These are phyloP conservation scores for Pelecanoides urinatrix DNA, from an alignment of 2,113 vertebrate genomes.

Conservation along the genomic window DNA sequence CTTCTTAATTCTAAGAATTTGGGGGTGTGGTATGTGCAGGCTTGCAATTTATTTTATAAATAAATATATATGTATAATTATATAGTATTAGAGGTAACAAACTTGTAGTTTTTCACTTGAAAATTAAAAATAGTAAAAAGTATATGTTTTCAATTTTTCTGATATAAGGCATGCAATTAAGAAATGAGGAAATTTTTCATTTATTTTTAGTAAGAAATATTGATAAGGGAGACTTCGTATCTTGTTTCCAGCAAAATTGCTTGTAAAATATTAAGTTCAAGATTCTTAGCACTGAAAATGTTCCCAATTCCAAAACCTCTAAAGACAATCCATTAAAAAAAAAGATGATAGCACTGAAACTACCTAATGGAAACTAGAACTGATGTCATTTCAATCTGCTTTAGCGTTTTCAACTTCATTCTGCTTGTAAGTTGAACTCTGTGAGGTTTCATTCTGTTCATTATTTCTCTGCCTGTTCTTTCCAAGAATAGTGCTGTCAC, in stretches of 20 bases:
- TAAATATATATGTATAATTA: neutral
- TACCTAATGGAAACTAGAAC: neutral
- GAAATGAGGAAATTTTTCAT: neutral
- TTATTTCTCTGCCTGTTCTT: neutral
- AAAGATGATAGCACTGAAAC: neutral
- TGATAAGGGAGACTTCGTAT: neutral
- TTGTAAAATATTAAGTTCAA: neutral
- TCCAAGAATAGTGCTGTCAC: conserved; percentile 30
- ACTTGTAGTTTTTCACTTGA: neutral
- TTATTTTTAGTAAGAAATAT: neutral
- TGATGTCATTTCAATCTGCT: neutral
- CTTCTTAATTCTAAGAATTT: neutral
- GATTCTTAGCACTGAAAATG: neutral
- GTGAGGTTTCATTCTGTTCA: neutral
- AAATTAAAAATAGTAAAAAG: neutral
- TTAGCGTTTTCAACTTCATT: neutral
- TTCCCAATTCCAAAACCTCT: neutral
- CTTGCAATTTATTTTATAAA: neutral
- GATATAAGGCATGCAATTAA: neutral
- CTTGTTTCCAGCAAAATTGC: neutral
- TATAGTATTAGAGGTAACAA: neutral
- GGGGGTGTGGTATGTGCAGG: neutral
- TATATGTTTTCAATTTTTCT: neutral
- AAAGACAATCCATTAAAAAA: neutral
- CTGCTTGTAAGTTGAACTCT: neutral